Evolutionary conservation across 1,140 invertebrate species (phyloP).

Genomic region (Tetramorium alpestre): DNA sequence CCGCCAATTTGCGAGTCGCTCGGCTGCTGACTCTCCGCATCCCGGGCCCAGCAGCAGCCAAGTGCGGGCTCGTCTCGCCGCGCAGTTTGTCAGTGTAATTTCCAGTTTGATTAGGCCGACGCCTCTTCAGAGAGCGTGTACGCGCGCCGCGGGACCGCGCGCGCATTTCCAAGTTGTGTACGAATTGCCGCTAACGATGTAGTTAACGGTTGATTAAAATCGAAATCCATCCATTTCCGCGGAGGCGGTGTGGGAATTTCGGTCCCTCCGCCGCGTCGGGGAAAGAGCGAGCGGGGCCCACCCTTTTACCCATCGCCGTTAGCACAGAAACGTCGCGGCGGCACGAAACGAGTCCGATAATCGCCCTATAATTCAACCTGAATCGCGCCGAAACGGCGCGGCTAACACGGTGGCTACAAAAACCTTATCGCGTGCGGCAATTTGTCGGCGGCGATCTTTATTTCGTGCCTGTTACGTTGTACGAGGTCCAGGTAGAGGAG

Average conservation of each 20-base stretch:
- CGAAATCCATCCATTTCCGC: constrained; percentile 55
- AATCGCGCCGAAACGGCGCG: constrained; percentile 32
- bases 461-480: background rate
- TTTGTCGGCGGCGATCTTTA: constrained; percentile 36
- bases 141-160: background rate
- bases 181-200: constrained; percentile 67
- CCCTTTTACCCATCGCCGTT: background rate
- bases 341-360: constrained; percentile 55
- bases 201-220: constrained; percentile 76
- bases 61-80: constrained; percentile 6
- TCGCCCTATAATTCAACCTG: constrained; percentile 51
- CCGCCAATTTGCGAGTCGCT: constrained; percentile 63
- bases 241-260: constrained; percentile 29
- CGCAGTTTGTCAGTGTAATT: constrained; percentile 72
- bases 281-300: background rate
- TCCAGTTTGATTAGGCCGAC: constrained; percentile 74
- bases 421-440: constrained; percentile 37
- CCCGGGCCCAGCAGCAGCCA: constrained; percentile 15
- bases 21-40: constrained; percentile 47
- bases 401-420: constrained; percentile 19
- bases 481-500: background rate
- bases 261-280: background rate
- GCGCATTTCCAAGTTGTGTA: constrained; percentile 41
- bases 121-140: constrained; percentile 7
- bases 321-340: constrained; percentile 32